These are phyloP conservation scores for Drosophila silvestris DNA, from an alignment of 2,888 invertebrate genomes.

Conservation along the genomic window DNA sequence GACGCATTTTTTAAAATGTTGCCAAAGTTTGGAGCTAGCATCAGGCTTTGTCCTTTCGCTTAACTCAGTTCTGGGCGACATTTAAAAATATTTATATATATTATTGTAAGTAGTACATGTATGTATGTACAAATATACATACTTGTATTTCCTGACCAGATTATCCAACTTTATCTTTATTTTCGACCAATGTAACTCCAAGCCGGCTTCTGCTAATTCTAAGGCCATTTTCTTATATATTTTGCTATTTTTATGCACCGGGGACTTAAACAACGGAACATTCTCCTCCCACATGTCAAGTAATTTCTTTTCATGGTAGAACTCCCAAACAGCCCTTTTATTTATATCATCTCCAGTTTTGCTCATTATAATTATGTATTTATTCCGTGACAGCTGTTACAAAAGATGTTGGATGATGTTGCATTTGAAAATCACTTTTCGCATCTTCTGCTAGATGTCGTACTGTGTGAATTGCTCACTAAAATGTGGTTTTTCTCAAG, in stretches of 20 bases:
- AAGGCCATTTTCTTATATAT: neutral
- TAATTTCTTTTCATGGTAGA: neutral
- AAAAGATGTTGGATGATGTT: neutral
- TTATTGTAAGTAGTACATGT: neutral
- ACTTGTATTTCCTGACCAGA: neutral
- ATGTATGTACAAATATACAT: neutral
- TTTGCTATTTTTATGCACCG: neutral
- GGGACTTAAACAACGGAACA: neutral
- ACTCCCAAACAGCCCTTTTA: neutral
- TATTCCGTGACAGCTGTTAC: neutral
- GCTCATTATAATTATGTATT: neutral
- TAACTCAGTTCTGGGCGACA: neutral
- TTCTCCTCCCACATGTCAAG: neutral
- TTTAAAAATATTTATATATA: neutral
- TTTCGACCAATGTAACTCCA: neutral
- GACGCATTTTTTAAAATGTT: neutral
- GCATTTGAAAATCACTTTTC: neutral
- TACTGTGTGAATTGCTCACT: neutral
- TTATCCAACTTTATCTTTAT: neutral
- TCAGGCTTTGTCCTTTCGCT: neutral
- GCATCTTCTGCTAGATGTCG: neutral
- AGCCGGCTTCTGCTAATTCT: neutral
- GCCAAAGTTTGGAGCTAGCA: neutral
- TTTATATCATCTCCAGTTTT: neutral
- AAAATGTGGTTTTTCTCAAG: neutral